Evolutionary conservation across 1,140 invertebrate genomes (phyloP), one percentile per base, ranked within the genome.

Genomic region (Hesperophylax magnus): DNA sequence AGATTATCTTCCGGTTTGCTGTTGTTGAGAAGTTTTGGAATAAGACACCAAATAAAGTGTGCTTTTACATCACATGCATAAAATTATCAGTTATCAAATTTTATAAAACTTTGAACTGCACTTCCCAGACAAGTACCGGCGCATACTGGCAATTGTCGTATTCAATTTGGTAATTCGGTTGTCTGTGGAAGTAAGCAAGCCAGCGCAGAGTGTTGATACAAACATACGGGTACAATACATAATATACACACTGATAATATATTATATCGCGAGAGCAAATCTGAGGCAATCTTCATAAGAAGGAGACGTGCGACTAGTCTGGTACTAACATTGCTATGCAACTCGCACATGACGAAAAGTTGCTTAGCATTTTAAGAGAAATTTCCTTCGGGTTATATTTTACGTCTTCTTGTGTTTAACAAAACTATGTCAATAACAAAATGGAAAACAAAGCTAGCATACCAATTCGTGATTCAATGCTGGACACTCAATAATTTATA

Each of bases 221-320:
- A 14, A 61, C 58, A 58, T 77, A 72, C 52, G 9, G 34, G 39
- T 11, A 47, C 34, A 39, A 39, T 5, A 18, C 63, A 22, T 24
- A 39, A 20, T 27, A 39, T 5, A 18, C 63, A 22, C 39, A 39
- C 34, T 27, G 58, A 47, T 69, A 47, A 47, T 52, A 53, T 72
- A 18, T 11, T 47, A 52, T 72, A 77, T 82, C 71, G 69, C 60
- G 47, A 56, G 58, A 76, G 71, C 61, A 77, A 80, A 82, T 82
- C 81, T 79, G 81, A 31, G 72, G 15, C 71, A 58, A 82, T 82
- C 77, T 82, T 78, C 78, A 82, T 82, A 82, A 79, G 77, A 82
- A 60, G 77, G 60, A 18, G 67, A 71, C 76, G 81, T 67, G 77
- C 34, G n/a, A 56, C 77, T 60, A 18, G 24, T 78, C 24, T 11